Evolutionary conservation across 2,797 vertebrate genomes (phyloP), one percentile per base, ranked within the genome.

Genomic region (Heteromormyrus szaboi): DNA sequence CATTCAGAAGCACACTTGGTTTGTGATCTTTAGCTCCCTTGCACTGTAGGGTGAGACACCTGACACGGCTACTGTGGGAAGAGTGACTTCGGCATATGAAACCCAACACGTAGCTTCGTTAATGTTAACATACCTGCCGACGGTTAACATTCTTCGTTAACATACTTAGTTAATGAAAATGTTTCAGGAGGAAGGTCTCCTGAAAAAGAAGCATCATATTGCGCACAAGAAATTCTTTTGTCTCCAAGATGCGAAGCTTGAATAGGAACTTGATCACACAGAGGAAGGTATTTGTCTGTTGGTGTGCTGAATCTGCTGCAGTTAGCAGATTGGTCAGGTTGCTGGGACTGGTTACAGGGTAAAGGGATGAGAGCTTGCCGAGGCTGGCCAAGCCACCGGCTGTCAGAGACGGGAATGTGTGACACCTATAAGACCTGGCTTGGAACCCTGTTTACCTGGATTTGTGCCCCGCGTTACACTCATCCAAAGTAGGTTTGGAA

Each of bases 391-490:
- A 56, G 53, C 51, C 14, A 12, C 14, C 12, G 4, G 54, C 29
- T 50, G 37, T 22, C 88, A 25, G 79, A 62, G n/a, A 33, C 8
- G 29, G 17, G 84, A 51, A 86, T 86, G 56, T 89, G 83, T 51
- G 83, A 59, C 85, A 68, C 41, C 50, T 50, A 22, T 53, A 17
- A 89, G 83, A 51, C 25, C 62, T 51, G 46, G 44, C 22, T 48
- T 2, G 5, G 22, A 85, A 41, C 50, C 33, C 44, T 89, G 62
- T 41, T 68, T 89, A 50, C 46, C 83, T 86, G 83, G 88, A 72
- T 86, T 46, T 51, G 25, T 86, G 88, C 88, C 83, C 59, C 2
- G 25, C 1, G 25, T 68, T 41, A 72, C 11, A 46, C 44, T 83
- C 37, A 22, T 22, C 46, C 41, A 88, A 14, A 12, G 53, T 86